Conservation (phyloP, 2,888 invertebrate genomes). For the Cosmia trapezina region DNA sequence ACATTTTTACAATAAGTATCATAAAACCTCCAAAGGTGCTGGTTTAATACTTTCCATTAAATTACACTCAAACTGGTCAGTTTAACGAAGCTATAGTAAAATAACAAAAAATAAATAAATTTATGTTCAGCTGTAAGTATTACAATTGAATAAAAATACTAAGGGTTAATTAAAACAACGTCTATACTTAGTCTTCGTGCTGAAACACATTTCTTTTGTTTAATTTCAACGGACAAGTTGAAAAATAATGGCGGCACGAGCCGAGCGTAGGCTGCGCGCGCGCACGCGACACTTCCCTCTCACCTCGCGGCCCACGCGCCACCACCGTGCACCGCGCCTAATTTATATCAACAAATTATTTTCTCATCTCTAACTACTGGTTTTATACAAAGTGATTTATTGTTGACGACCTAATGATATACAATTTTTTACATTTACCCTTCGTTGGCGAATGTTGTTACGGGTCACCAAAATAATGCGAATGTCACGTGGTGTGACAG, state of each 20-base stretch:
- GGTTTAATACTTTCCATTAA: constrained; percentile 40
- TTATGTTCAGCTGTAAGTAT: constrained; percentile 22
- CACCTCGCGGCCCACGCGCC: constrained; percentile 80
- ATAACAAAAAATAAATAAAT: constrained; percentile 5
- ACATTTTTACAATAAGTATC: constrained; percentile 35
- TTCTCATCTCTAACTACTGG: constrained; percentile 86
- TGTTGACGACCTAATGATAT: constrained; percentile 65
- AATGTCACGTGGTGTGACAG: constrained; percentile 69
- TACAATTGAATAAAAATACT: constrained; percentile 39
- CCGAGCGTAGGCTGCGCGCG: constrained; percentile 83
- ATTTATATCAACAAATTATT: constrained; percentile 87
- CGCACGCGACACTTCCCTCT: constrained; percentile 82
- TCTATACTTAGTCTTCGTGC: constrained; percentile 42
- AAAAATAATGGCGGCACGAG: constrained; percentile 80
- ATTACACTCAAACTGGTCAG: constrained; percentile 30
- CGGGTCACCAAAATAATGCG: constrained; percentile 72
- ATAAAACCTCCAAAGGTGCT: constrained; percentile 44
- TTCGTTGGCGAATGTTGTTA: constrained; percentile 51
- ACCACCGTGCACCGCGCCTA: constrained; percentile 66
- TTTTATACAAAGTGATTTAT: constrained; percentile 77
- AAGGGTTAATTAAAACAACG: constrained; percentile 61
- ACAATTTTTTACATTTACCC: constrained; percentile 65
- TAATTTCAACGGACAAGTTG: constrained; percentile 76
- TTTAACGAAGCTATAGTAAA: constrained; percentile 24
- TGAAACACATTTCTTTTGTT: constrained; percentile 73